Percentiles rank a stretch among this genome's conserved stretches.
These are phyloP conservation scores for Bhutanitis thaidina DNA, from an alignment of 2,888 invertebrate genomes.

Conservation along the genomic window DNA sequence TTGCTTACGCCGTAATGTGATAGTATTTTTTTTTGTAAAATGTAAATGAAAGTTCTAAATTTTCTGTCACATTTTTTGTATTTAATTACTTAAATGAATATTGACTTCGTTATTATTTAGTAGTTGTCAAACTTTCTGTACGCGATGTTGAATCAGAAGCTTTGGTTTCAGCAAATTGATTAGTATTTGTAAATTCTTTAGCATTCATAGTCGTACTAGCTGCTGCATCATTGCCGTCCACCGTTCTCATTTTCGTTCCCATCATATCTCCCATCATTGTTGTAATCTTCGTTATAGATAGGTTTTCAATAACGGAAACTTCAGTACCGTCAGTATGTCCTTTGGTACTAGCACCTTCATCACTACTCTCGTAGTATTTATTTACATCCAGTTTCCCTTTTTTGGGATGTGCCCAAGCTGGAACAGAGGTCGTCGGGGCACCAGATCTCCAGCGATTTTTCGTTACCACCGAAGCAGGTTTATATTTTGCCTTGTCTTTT, in stretches of 20 bases:
- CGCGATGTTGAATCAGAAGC: background rate
- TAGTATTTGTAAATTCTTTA: background rate
- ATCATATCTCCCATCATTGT: no score
- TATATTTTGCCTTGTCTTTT: constrained; percentile 34
- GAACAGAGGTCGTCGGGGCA: constrained; percentile 46
- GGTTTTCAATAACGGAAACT: no score
- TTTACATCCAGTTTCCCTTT: background rate
- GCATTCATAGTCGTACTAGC: no score
- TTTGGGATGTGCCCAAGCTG: constrained; percentile 39
- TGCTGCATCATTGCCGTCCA: background rate
- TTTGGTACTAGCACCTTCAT: background rate
- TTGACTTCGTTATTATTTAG: no score
- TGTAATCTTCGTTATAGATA: no score
- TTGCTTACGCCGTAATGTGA: no score
- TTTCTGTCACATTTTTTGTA: no score
- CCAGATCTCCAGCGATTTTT: constrained; percentile 37
- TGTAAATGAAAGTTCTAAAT: no score
- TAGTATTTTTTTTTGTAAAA: no score
- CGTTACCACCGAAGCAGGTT: constrained; percentile 5
- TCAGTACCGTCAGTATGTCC: background rate
- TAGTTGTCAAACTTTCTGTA: no score
- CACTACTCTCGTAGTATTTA: background rate
- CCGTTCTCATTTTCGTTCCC: background rate
- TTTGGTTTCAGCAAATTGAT: background rate
- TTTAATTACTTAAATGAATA: no score